Evolutionary conservation across 2,113 vertebrate species (phyloP).

Genomic region (Callospermophilus lateralis): DNA sequence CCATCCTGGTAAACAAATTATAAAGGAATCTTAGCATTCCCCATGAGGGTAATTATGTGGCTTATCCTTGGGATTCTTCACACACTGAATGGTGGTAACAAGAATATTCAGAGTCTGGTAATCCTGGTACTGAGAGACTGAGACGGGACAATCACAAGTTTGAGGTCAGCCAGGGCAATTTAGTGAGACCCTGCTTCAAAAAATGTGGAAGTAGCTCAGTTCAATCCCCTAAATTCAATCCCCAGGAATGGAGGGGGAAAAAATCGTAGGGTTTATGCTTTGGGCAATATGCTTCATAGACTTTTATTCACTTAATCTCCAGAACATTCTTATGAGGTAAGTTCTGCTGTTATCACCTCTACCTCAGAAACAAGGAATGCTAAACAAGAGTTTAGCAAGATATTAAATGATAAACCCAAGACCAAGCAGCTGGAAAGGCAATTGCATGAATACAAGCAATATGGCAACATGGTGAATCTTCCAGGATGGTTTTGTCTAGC

Average conservation of each 20-base stretch:
- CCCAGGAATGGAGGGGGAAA: too few species aligned
- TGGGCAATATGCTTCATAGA: background rate
- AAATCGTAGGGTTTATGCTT: background rate
- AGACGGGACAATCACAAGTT: too few species aligned
- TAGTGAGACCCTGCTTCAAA: too few species aligned
- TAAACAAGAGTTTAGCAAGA: background rate
- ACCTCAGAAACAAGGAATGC: background rate
- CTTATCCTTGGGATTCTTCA: too few species aligned
- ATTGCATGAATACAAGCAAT: accelerated
- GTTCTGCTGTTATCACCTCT: too few species aligned
- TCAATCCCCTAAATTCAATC: too few species aligned
- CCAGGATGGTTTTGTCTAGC: background rate
- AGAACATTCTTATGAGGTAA: background rate
- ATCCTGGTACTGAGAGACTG: too few species aligned
- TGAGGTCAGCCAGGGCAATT: too few species aligned
- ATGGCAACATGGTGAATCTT: accelerated
- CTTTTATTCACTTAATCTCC: background rate
- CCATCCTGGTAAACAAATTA: background rate
- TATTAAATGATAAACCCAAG: background rate
- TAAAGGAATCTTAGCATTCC: background rate
- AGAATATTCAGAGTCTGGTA: background rate
- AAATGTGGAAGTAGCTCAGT: too few species aligned
- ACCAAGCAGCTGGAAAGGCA: accelerated
- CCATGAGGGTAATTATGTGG: background rate
- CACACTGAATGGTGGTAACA: background rate